Evolutionary conservation across 1,140 invertebrate genomes (phyloP), one percentile per base, ranked within the genome.

Genomic region (Hylaeus anthracinus): DNA sequence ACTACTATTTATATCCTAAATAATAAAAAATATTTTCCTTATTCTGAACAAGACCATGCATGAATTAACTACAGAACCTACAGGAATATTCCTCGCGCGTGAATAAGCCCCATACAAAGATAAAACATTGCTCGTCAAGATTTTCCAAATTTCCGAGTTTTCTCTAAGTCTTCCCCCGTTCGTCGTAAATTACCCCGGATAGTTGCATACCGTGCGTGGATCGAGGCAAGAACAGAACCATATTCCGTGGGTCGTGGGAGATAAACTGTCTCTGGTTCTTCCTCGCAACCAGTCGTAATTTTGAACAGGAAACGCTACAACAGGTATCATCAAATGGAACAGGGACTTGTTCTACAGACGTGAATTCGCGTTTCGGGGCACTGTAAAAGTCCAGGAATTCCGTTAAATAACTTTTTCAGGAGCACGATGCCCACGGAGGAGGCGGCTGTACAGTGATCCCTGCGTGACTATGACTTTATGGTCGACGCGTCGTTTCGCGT

Each of bases 331-430:
- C 73, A 48, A 41, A 51, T 37, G 43, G 26, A 70, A 55, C 41
- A 26, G 63, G 8, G 4, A 37, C 41, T 53, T 14, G 74, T 65
- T 48, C 15, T 12, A 45, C 53, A 5, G 26, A 26, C 41, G 60
- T 55, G 72, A 53, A 67, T 51, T 51, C 45, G 45, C 45, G 8
- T 67, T 67, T 45, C 65, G 2, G 12, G 15, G 39, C 65, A 63
- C 39, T 39, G 58, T 78, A 64, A 78, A 72, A 55, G 48, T 72
- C 61, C 56, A 43, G 45, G 41, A 41, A 77, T 77, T 78, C 37
- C 45, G 43, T 70, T 77, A 70, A 79, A 72, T 63, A 72, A 79
- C 48, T 72, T 79, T 72, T 70, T 70, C 66, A 70, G 26, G 37
- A n/a, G 45, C 64, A 4, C 41, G 2, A 6, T 10, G 61, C 15